Evolutionary conservation across 2,888 invertebrate genomes (phyloP), one percentile per base, ranked within the genome.

Genomic region (Microctonus hyperodae): DNA sequence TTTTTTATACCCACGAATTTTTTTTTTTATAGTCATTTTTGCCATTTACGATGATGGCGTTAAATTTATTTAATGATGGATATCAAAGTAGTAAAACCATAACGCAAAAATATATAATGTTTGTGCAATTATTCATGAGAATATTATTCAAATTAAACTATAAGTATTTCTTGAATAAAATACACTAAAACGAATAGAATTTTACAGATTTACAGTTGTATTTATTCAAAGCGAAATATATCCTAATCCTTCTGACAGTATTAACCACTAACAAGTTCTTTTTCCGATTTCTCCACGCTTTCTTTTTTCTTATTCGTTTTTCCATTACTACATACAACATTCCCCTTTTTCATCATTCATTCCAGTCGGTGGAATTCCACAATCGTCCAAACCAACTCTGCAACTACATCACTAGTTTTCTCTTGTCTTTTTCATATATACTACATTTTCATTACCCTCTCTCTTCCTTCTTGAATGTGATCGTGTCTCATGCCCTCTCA

Each of bases 181-280:
- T 61, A 33, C 6, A 23, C 7, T 48, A 13, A 31, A 62, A 25
- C 35, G 25, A 53, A 53, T 53, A 25, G 35, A 62, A 62, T 51
- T 62, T 37, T 23, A 53, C 37, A 35, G 53, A 25, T 37, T 37
- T 25, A 37, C 53, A 62, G 53, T 25, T 51, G 25, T 37, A 35
- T 10, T 16, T 31, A 35, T 53, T 44, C 40, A 40, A 58, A 69
- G 74, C 74, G 73, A 76, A 78, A 77, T 75, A 74, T 74, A 75
- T 74, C 74, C 75, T 74, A 74, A 76, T 78, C 74, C 76, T 72
- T 73, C 66, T 71, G 74, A 74, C 75, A 75, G 74, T 74, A 76
- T 77, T 79, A 78, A 75, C 77, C 76, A 72, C 78, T 80, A 80
- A 81, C 78, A 78, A 81, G 81, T 81, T 81, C 78, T 74, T 76